These are phyloP conservation scores for Drosophila villosipedis DNA, from an alignment of 2,888 invertebrate genomes.

Conservation along the genomic window DNA sequence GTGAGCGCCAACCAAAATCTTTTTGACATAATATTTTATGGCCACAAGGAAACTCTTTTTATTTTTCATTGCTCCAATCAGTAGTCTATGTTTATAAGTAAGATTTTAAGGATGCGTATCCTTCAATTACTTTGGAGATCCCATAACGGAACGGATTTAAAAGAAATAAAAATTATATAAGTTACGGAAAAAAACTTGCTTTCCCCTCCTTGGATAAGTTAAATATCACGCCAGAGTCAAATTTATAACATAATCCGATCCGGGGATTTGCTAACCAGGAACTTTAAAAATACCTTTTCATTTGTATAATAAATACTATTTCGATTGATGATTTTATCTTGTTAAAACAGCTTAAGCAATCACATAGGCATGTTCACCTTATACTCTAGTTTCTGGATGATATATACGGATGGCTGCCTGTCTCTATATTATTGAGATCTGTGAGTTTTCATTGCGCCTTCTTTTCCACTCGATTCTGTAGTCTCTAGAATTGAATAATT, in stretches of 20 bases:
- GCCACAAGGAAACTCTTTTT: background rate
- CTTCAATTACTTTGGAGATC: background rate
- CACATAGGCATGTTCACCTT: background rate
- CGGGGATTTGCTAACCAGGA: background rate
- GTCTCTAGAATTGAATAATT: background rate
- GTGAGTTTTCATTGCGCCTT: background rate
- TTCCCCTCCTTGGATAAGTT: background rate
- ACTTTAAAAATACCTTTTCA: background rate
- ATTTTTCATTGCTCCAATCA: background rate
- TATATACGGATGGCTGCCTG: background rate
- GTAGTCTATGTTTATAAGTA: background rate
- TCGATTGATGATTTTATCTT: background rate
- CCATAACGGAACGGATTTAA: background rate
- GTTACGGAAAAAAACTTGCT: background rate
- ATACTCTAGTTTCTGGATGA: background rate
- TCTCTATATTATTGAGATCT: background rate
- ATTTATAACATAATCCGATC: background rate
- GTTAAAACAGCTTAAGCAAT: background rate
- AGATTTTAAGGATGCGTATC: background rate
- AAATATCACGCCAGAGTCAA: background rate
- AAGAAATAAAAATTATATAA: background rate
- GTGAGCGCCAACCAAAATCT: background rate
- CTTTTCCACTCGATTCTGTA: background rate
- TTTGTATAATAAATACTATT: background rate
- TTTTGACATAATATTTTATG: background rate